Evolutionary conservation across 2,797 vertebrate species (phyloP).

Genomic region (Cirrhinus molitorella): DNA sequence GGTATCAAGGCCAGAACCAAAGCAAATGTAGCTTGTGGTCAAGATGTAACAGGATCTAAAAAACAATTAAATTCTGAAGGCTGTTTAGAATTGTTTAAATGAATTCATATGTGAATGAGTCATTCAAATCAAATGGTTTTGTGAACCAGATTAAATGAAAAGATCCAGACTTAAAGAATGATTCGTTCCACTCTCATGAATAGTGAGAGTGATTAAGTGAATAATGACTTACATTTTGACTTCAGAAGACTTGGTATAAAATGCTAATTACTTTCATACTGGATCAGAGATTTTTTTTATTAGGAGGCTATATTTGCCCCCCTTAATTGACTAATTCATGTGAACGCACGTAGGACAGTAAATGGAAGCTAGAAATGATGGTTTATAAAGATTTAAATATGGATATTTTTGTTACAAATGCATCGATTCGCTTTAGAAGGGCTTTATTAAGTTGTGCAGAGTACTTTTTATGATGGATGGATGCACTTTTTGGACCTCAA

Average conservation of each 20-base stretch:
- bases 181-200: background rate
- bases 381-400: too few relatives aligned
- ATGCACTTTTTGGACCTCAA: too few relatives aligned
- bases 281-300: background rate
- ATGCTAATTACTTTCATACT: background rate
- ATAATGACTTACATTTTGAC: background rate
- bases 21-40: background rate
- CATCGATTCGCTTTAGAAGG: too few relatives aligned
- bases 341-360: too few relatives aligned
- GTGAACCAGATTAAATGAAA: background rate
- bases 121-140: background rate
- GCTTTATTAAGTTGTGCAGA: too few relatives aligned
- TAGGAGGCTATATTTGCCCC: background rate
- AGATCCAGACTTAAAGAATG: background rate
- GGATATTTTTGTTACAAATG: too few relatives aligned
- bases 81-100: background rate
- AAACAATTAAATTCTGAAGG: background rate
- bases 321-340: background rate
- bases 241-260: background rate
- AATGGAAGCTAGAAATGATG: too few relatives aligned
- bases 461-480: too few relatives aligned
- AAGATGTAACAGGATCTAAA: background rate
- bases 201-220: background rate
- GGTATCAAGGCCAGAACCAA: background rate
- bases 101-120: background rate